phyloP scores from a whole-genome alignment of 2,113 vertebrate genomes.

The Pimephales promelas region DNA sequence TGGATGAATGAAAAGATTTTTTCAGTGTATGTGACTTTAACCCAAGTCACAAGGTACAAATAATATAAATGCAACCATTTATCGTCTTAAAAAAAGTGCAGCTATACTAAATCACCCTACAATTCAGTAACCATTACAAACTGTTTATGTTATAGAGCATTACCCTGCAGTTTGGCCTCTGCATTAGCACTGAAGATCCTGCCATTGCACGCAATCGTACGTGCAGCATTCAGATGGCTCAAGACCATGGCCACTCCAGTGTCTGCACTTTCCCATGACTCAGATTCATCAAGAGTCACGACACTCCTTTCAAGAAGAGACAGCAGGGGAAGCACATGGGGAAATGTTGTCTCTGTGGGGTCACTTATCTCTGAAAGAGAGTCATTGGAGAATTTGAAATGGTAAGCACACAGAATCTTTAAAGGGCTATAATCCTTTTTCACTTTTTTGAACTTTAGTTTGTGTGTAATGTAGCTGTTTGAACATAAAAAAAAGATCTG shows the following conservation, averaged over 20 bases:
- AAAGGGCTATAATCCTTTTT: neutral
- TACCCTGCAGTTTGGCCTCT: constrained; percentile 86
- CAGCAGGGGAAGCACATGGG: constrained; percentile 88
- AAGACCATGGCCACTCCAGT: constrained; percentile 86
- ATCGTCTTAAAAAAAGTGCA: neutral
- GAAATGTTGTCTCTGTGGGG: constrained; percentile 85
- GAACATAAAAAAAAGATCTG: no score
- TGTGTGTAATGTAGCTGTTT: no score
- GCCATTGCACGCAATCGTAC: constrained; percentile 85
- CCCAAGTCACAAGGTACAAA: neutral
- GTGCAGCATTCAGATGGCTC: constrained; percentile 88
- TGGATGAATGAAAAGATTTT: no score
- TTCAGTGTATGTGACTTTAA: neutral
- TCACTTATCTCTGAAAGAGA: constrained; percentile 80
- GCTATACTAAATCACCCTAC: neutral
- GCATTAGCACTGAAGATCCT: constrained; percentile 87
- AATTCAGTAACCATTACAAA: neutral
- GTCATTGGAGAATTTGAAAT: neutral
- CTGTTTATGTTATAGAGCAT: constrained; percentile 14
- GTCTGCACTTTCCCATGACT: constrained; percentile 86
- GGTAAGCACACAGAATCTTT: neutral
- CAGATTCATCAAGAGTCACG: constrained; percentile 73
- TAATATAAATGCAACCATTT: neutral
- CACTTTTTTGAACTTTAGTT: no score
- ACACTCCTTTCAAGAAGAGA: constrained; percentile 84